Evolutionary conservation across 2,797 vertebrate species (phyloP).

Genomic region (Ciconia nigra): DNA sequence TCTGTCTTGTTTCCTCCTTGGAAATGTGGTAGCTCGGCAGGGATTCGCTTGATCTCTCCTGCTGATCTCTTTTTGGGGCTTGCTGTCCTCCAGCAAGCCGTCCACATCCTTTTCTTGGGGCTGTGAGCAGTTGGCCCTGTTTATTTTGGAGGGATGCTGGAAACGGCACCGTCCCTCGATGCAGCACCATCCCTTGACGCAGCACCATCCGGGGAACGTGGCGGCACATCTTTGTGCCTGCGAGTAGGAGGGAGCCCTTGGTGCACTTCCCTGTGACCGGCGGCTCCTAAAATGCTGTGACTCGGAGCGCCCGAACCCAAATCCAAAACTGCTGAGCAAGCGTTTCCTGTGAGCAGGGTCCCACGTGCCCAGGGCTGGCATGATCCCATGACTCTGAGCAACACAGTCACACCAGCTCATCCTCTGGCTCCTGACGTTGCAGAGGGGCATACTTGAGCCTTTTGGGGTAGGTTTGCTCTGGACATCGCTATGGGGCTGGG

Average conservation of each 20-base stretch:
- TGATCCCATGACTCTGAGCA: background rate
- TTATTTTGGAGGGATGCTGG: background rate
- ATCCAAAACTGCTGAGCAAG: rapidly evolving
- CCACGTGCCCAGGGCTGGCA: background rate
- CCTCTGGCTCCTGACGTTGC: background rate
- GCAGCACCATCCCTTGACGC: rapidly evolving
- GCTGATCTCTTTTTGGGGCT: background rate
- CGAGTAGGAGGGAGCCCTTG: rapidly evolving
- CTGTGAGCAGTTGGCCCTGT: rapidly evolving
- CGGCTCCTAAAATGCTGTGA: background rate
- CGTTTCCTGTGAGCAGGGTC: rapidly evolving
- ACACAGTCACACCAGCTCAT: background rate
- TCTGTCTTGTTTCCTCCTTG: background rate
- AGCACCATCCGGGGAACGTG: rapidly evolving
- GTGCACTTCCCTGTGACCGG: background rate
- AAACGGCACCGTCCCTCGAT: rapidly evolving
- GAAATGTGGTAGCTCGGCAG: rapidly evolving
- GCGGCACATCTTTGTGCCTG: background rate
- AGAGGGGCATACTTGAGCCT: background rate
- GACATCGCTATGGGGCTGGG: rapidly evolving
- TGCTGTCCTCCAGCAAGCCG: rapidly evolving
- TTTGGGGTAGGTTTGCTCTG: background rate
- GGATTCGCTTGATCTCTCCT: background rate
- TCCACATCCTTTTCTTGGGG: rapidly evolving
- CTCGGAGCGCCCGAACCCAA: rapidly evolving